Conservation (phyloP, 2,797 vertebrate genomes). For the Parauchenoglanis ngamensis region DNA sequence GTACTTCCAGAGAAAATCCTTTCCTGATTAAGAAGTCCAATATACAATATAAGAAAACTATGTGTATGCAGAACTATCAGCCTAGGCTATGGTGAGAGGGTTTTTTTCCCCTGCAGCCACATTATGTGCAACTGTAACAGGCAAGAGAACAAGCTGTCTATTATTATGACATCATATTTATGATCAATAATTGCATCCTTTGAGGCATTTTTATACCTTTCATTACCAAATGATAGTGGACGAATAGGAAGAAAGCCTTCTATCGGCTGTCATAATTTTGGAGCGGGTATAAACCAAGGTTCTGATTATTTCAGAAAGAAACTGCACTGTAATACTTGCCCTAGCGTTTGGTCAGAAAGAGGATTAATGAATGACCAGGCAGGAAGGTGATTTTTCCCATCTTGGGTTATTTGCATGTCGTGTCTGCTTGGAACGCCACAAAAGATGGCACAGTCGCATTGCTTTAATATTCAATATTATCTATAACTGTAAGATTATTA, state of each 20-base stretch:
- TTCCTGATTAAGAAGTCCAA: background rate
- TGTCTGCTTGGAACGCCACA: background rate
- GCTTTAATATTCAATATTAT: background rate
- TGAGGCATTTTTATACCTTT: conserved; percentile 72
- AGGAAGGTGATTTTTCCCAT: background rate
- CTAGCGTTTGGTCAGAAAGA: conserved; percentile 3
- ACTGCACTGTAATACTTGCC: conserved; percentile 32
- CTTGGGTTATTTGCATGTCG: background rate
- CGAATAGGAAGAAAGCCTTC: conserved; percentile 59
- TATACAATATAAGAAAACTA: background rate
- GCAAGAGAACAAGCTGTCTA: conserved; percentile 62
- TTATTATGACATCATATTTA: conserved; percentile 73
- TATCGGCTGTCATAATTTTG: conserved; percentile 60
- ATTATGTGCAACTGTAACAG: conserved; percentile 55
- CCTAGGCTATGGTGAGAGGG: background rate
- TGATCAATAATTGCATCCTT: conserved; percentile 74
- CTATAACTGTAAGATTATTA: background rate
- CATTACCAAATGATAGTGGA: conserved; percentile 61
- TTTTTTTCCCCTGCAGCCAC: too few relatives aligned
- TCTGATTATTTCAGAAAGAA: conserved; percentile 66
- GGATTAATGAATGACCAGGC: background rate
- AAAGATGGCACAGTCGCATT: background rate
- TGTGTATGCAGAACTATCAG: background rate
- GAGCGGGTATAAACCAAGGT: conserved; percentile 12
- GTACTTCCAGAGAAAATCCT: background rate